Conservation (phyloP, 2,888 invertebrate species). For the Serrognathus titanus region DNA sequence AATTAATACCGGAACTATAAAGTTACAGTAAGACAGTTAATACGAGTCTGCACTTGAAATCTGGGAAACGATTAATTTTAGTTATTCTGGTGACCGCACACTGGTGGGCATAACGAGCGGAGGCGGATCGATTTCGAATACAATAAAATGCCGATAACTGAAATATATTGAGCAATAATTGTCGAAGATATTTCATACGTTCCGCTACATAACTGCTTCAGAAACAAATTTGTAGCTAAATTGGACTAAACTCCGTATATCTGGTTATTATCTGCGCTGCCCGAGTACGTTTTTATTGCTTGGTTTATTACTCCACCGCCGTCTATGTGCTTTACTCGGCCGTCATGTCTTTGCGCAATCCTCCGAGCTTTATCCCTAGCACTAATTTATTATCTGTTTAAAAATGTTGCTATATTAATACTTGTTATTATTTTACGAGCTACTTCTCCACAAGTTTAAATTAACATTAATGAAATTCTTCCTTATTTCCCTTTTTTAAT, state of each 20-base stretch:
- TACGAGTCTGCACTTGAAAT: constrained; percentile 2
- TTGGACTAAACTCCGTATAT: constrained; percentile 25
- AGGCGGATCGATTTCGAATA: constrained; percentile 8
- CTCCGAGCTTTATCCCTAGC: not conserved
- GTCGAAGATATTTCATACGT: constrained; percentile 23
- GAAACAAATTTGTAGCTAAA: constrained; percentile 25
- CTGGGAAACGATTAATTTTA: not conserved
- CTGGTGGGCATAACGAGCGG: not conserved
- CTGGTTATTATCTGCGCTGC: constrained; percentile 21
- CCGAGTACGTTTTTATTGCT: constrained; percentile 22
- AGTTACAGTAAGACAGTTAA: not conserved
- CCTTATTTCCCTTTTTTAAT: too few species aligned
- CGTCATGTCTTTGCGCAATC: not conserved
- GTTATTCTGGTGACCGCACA: not conserved
- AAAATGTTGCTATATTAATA: too few species aligned
- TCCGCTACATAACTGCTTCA: constrained; percentile 21
- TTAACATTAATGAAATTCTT: too few species aligned
- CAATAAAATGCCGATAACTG: constrained; percentile 26
- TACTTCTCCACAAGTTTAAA: too few species aligned
- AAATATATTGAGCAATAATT: constrained; percentile 27
- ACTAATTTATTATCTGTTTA: not conserved
- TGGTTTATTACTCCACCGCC: constrained; percentile 19
- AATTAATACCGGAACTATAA: not conserved
- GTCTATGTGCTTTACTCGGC: constrained; percentile 15
- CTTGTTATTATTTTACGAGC: too few species aligned